A percentile compares a stretch with the other conserved stretches of the same genome.
phyloP scores from a whole-genome alignment of 2,797 vertebrate genomes.

The Erithacus rubecula region DNA sequence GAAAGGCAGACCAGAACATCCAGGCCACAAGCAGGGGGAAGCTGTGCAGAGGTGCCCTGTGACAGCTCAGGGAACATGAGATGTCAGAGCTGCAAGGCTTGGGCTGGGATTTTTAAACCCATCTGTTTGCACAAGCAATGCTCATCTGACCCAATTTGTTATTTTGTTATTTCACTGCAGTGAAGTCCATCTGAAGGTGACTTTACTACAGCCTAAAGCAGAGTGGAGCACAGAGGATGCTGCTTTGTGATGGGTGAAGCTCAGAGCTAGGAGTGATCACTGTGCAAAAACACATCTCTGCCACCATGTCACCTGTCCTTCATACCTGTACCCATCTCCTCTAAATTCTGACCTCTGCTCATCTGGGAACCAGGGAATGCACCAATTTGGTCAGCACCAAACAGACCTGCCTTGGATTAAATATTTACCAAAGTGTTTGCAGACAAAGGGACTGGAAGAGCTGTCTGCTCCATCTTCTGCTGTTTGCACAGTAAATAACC shows the following conservation, averaged over 20 bases:
- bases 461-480: background rate
- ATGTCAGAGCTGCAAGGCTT: background rate
- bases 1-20: background rate
- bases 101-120: background rate
- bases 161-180: background rate
- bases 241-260: background rate
- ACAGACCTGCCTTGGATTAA: background rate
- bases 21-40: background rate
- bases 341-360: background rate
- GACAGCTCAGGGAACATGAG: background rate
- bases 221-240: background rate
- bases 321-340: background rate
- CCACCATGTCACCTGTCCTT: background rate
- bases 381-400: background rate
- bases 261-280: background rate
- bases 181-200: background rate
- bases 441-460: background rate
- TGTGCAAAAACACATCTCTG: background rate
- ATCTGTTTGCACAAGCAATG: background rate
- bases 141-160: background rate
- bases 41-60: background rate
- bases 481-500: background rate
- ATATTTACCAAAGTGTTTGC: background rate
- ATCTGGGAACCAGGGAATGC: background rate
- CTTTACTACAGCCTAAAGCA: background rate